Base-by-base conservation (phyloP, 1,140 invertebrate genomes). In the Tenebrio molitor region DNA sequence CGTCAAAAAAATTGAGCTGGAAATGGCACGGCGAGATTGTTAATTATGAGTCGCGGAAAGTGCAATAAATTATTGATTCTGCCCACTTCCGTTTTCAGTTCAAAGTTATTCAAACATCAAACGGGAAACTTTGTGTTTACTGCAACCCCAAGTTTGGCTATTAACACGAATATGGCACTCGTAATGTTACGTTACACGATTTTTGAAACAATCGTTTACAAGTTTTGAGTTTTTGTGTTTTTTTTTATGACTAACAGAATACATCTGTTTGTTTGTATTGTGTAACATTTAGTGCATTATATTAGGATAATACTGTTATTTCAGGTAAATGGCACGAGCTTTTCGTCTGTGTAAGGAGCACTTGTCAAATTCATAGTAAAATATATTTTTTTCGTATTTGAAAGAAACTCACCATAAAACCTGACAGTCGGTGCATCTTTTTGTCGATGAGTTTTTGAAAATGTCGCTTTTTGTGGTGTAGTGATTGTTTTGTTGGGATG, bases 161-260 rank as follows among this genome's bases (percentile, higher is more conserved):
- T 39, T 39, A 39, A 39, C 36, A 5, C 36, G 36, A 39, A 39
- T 8, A 29, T 29, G 8, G 25, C 25, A 29, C 25, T 29, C 25
- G 2, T 39, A 39, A 39, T 12, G 36, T n/a, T 39, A 12, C 36
- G 12, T 12, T n/a, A 39, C 7, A 39, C 36, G 36, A 33, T 39
- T 39, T 39, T 39, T 39, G n/a, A 39, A 39, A n/a, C 36, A 39
- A 39, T 39, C 36, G 36, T 7, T 39, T 29, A 29, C 8, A 29
- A 29, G 36, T 39, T 39, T 39, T 29, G 3, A 8, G 25, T 29
- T 29, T 3, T 8, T 29, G 25, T 29, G 25, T 29, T 29, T 29
- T 29, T 29, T 29, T 8, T n/a, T n/a, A n/a, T 29, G n/a, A 39
- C 36, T 39, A 39, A 39, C 36, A 39, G 25, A 29, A 8, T 29